phyloP scores from a whole-genome alignment of 2,797 vertebrate genomes.

The Antrozous pallidus region DNA sequence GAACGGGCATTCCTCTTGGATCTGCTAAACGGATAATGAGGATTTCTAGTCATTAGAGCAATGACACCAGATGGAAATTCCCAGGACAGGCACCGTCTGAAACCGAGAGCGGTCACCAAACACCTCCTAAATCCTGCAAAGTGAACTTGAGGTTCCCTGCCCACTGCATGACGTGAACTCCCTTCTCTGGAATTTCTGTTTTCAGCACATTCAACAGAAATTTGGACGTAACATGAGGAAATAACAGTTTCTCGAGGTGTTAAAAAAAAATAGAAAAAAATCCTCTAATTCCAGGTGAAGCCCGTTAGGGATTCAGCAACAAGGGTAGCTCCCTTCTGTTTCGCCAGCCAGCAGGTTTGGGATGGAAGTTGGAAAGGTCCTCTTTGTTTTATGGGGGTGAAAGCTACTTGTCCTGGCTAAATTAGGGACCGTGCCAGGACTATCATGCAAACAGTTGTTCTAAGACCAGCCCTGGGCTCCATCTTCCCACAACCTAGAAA shows the following conservation, averaged over 20 bases:
- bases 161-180: neutral
- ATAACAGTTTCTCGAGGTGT: neutral
- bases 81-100: neutral
- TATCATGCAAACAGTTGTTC: neutral
- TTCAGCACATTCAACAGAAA: neutral
- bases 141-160: neutral
- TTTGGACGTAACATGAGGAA: neutral
- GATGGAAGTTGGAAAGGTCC: neutral
- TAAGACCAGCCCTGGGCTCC: neutral
- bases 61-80: neutral
- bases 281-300: neutral
- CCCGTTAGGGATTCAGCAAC: neutral
- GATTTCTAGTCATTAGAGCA: neutral
- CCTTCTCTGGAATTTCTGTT: neutral
- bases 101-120: neutral
- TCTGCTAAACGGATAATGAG: neutral
- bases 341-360: neutral
- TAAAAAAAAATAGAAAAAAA: neutral
- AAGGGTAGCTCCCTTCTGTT: neutral
- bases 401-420: neutral
- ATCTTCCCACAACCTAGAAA: neutral
- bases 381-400: neutral
- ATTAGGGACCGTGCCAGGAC: neutral
- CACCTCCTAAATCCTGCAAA: neutral
- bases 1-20: neutral